These are phyloP conservation scores for Okamejei kenojei DNA, from an alignment of 2,797 vertebrate species.

Conservation along the genomic window DNA sequence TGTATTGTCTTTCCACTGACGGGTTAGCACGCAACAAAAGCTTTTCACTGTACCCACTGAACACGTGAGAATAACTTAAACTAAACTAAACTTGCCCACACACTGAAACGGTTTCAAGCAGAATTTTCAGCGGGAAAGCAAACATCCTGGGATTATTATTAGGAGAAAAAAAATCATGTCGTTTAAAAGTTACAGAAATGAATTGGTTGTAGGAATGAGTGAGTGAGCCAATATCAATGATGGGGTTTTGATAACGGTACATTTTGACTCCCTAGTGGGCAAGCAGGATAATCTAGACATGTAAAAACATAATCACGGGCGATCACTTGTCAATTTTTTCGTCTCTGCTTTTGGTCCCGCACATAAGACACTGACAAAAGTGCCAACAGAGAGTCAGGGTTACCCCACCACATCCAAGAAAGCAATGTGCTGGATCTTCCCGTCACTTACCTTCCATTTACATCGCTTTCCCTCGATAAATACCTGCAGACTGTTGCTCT, in stretches of 20 bases:
- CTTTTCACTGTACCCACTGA: too few relatives aligned
- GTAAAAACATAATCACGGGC: neutral
- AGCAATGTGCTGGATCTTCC: neutral
- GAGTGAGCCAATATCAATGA: neutral
- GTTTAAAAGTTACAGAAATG: neutral
- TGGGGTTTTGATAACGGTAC: neutral
- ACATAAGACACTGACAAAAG: neutral
- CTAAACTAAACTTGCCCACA: too few relatives aligned
- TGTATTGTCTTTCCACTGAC: too few relatives aligned
- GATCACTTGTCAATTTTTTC: neutral
- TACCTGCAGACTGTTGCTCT: too few relatives aligned
- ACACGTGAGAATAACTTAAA: too few relatives aligned
- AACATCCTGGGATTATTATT: neutral
- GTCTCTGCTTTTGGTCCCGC: neutral
- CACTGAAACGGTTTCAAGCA: neutral
- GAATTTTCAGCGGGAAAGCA: neutral
- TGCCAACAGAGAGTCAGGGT: neutral
- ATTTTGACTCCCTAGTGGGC: neutral
- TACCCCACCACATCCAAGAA: neutral
- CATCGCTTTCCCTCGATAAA: neutral
- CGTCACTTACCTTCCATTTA: neutral
- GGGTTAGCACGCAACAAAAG: too few relatives aligned
- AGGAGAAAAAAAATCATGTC: neutral
- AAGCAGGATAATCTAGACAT: neutral
- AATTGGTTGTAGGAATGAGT: neutral